These are phyloP conservation scores for Augiades crinisus DNA, from an alignment of 2,888 invertebrate genomes.

Conservation along the genomic window DNA sequence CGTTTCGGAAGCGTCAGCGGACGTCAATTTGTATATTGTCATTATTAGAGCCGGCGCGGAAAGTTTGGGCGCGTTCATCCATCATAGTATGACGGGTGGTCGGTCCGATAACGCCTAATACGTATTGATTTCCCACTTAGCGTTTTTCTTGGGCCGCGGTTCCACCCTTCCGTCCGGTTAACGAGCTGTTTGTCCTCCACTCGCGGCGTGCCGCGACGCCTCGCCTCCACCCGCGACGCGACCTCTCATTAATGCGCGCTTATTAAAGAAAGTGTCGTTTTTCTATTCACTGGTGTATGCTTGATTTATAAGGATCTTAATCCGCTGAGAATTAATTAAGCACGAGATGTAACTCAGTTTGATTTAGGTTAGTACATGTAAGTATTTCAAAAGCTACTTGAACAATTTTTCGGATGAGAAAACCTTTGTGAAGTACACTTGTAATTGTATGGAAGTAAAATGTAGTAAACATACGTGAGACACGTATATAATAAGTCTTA, in stretches of 20 bases:
- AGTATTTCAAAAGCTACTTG: no score
- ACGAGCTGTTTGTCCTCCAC: constrained; percentile 80
- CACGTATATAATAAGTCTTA: constrained; percentile 44
- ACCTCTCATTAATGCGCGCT: neutral
- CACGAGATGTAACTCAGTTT: no score
- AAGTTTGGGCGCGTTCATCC: constrained; percentile 78
- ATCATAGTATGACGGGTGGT: constrained; percentile 76
- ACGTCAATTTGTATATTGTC: constrained; percentile 81
- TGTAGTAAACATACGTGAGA: constrained; percentile 28
- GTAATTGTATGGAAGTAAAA: neutral
- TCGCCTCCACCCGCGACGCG: constrained; percentile 25
- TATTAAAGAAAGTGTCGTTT: constrained; percentile 14
- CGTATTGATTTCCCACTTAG: constrained; percentile 82
- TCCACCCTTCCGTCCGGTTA: constrained; percentile 79
- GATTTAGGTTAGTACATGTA: no score
- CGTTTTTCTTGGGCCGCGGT: constrained; percentile 77
- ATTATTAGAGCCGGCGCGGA: constrained; percentile 75
- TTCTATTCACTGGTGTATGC: neutral
- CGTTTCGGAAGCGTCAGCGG: constrained; percentile 73
- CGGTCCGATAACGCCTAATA: constrained; percentile 79
- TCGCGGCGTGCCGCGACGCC: constrained; percentile 46
- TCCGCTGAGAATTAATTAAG: no score
- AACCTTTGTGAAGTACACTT: no score
- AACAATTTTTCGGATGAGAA: no score
- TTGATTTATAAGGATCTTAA: neutral